These are phyloP conservation scores for Meloidogyne chitwoodi DNA, from an alignment of 1,140 invertebrate genomes.

Conservation along the genomic window DNA sequence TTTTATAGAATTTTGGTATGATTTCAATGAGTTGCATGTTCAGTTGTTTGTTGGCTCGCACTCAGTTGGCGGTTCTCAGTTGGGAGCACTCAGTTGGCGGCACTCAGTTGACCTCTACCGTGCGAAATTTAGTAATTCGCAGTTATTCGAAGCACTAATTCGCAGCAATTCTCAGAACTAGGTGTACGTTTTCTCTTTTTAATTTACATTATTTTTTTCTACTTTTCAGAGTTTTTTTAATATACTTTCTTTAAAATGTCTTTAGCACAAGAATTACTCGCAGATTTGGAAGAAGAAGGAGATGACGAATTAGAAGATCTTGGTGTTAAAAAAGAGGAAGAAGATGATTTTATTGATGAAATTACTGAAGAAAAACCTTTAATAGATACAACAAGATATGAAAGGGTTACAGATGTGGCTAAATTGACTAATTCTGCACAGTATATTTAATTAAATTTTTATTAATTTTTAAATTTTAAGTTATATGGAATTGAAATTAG, in stretches of 20 bases:
- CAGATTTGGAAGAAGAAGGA: conserved; percentile 56
- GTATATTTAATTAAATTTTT: conserved; percentile 24
- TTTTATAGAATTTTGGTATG: too few species aligned
- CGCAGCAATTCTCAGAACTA: too few species aligned
- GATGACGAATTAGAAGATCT: conserved; percentile 50
- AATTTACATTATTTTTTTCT: too few species aligned
- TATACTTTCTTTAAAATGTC: conserved; percentile 40
- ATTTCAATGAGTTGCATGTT: too few species aligned
- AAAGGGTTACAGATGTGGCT: conserved; percentile 43
- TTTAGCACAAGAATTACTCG: conserved; percentile 57
- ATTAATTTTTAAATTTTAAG: conserved; percentile 33
- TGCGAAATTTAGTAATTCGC: too few species aligned
- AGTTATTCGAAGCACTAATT: too few species aligned
- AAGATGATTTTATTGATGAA: conserved; percentile 57
- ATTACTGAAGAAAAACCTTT: conserved; percentile 45
- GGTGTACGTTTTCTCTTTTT: too few species aligned
- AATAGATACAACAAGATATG: conserved; percentile 32
- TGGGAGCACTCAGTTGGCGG: too few species aligned
- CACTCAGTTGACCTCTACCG: too few species aligned
- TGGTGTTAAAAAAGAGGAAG: conserved; percentile 25
- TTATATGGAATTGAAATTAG: conserved; percentile 44
- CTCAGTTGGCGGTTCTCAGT: too few species aligned
- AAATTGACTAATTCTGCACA: conserved; percentile 43
- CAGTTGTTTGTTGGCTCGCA: too few species aligned
- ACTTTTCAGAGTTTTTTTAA: too few species aligned